Evolutionary conservation across 2,888 invertebrate species (phyloP).

Genomic region (Lucinisca nassula): DNA sequence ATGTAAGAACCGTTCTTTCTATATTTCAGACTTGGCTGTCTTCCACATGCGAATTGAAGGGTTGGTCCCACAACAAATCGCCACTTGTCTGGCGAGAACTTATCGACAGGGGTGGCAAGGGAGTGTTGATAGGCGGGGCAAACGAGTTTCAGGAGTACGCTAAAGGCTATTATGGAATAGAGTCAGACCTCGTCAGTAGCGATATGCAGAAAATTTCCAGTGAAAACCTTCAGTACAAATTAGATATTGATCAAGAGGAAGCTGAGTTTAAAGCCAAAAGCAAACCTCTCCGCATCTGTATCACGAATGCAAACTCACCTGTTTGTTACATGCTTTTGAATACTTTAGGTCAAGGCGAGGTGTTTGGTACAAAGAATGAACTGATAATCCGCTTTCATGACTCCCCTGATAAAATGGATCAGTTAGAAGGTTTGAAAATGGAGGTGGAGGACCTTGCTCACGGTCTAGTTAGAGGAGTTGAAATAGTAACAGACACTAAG

Average conservation of each 20-base stretch:
- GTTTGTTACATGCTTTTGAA: slow-evolving; percentile 81
- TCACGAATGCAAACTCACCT: slow-evolving; percentile 84
- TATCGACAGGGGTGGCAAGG: slow-evolving; percentile 88
- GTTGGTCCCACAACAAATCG: slow-evolving; percentile 86
- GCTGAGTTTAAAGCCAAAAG: slow-evolving; percentile 72
- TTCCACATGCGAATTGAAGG: slow-evolving; percentile 81
- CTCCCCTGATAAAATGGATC: slow-evolving; percentile 65
- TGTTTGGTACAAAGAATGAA: slow-evolving; percentile 82
- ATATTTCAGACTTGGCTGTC: slow-evolving; percentile 84
- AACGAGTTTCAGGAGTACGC: slow-evolving; percentile 88
- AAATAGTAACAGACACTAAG: slow-evolving; percentile 72
- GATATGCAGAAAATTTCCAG: slow-evolving; percentile 84
- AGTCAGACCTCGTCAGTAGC: slow-evolving; percentile 81
- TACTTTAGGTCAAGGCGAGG: slow-evolving; percentile 81
- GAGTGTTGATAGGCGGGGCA: slow-evolving; percentile 87
- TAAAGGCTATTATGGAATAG: slow-evolving; percentile 86
- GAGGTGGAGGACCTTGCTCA: slow-evolving; percentile 84
- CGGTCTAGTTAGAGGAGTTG: slow-evolving; percentile 76
- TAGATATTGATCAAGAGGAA: slow-evolving; percentile 82
- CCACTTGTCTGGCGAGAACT: slow-evolving; percentile 88
- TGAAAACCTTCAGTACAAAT: slow-evolving; percentile 84
- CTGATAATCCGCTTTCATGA: slow-evolving; percentile 82
- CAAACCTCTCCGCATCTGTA: slow-evolving; percentile 84
- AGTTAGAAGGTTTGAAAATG: slow-evolving; percentile 83
- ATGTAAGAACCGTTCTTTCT: too few relatives aligned